phyloP scores from a whole-genome alignment of 2,888 invertebrate species.

The Cheilosia vulpina region DNA sequence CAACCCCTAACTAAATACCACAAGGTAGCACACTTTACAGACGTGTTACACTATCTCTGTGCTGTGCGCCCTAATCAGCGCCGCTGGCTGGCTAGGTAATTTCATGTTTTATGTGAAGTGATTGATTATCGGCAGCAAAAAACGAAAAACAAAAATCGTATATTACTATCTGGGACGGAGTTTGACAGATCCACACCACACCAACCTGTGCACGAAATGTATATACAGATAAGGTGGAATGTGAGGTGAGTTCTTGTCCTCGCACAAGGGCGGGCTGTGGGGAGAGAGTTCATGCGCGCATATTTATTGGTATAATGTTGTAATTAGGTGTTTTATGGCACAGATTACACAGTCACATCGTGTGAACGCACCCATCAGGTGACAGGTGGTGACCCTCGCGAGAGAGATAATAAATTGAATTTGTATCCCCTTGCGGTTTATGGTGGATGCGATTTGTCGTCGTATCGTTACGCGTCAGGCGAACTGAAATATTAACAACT shows the following conservation, averaged over 20 bases:
- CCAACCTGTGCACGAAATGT: constrained; percentile 36
- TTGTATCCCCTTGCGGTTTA: constrained; percentile 17
- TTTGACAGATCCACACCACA: constrained; percentile 62
- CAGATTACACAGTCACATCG: constrained; percentile 75
- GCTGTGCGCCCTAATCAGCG: constrained; percentile 67
- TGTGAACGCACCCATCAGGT: constrained; percentile 68
- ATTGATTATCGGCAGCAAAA: constrained; percentile 66
- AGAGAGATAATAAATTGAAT: constrained; percentile 64
- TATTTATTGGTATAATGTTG: constrained; percentile 75
- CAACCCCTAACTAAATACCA: constrained; percentile 72
- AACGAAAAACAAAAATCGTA: constrained; percentile 14
- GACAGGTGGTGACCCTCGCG: constrained; percentile 48
- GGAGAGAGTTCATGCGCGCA: constrained; percentile 56
- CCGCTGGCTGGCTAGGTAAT: constrained; percentile 59
- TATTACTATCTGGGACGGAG: constrained; percentile 43
- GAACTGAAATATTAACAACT: too few species aligned
- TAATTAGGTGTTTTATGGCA: constrained; percentile 76
- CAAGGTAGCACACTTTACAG: neutral
- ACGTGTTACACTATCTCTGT: constrained; percentile 40
- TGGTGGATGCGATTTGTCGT: too few species aligned
- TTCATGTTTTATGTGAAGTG: constrained; percentile 73
- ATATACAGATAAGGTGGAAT: constrained; percentile 23
- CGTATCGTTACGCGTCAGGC: too few species aligned
- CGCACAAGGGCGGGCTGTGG: constrained; percentile 10
- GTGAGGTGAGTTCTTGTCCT: constrained; percentile 30